Evolutionary conservation across 2,113 vertebrate genomes (phyloP).

Genomic region (Actinemys pallida): DNA sequence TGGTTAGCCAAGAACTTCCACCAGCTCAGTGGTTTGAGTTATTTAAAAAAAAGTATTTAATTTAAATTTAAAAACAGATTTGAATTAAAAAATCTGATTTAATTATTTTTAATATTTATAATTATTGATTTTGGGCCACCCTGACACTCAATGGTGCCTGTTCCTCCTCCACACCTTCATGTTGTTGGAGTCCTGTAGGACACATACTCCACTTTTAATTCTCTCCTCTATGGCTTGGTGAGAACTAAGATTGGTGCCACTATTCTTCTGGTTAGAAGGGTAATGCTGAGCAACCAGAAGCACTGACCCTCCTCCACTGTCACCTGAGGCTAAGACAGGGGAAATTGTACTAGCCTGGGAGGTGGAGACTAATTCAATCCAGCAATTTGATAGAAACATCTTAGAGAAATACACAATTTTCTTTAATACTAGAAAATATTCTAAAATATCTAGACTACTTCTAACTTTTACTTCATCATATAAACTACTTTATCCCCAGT

Average conservation of each 20-base stretch:
- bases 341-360: fast-evolving
- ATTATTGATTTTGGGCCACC: too few species aligned
- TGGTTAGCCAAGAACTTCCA: too few species aligned
- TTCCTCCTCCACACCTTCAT: not conserved
- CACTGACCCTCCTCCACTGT: not conserved
- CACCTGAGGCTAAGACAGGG: slow-evolving; percentile 21
- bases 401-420: not conserved
- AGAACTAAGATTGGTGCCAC: not conserved
- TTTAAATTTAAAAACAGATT: too few species aligned
- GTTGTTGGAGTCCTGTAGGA: not conserved
- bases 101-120: too few species aligned
- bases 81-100: too few species aligned
- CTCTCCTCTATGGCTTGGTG: not conserved
- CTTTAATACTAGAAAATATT: not conserved
- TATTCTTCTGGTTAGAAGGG: not conserved
- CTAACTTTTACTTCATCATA: not conserved
- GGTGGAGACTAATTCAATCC: not conserved
- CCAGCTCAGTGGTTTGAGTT: too few species aligned
- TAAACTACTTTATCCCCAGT: not conserved
- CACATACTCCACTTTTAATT: not conserved
- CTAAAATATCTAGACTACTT: not conserved
- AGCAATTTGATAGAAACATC: not conserved
- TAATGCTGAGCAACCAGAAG: not conserved
- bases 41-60: too few species aligned
- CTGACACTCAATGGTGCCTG: not conserved